Conservation (phyloP, 2,113 vertebrate species). For the Ia io region DNA sequence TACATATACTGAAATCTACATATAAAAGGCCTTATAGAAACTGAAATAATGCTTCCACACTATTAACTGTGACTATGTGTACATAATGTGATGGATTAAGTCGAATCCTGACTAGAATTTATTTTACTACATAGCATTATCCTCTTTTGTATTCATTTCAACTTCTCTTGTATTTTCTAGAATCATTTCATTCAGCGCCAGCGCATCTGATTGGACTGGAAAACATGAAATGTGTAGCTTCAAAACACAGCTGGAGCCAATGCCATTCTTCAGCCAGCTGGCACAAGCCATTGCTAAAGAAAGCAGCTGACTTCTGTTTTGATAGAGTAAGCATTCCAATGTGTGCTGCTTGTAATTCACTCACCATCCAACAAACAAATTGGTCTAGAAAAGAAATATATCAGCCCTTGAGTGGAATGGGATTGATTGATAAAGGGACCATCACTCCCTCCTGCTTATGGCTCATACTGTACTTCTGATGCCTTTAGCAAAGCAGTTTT, state of each 20-base stretch:
- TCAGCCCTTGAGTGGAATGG: slow-evolving; percentile 10
- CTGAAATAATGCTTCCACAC: neutral
- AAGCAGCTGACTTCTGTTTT: slow-evolving; percentile 74
- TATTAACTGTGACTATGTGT: slow-evolving; percentile 18
- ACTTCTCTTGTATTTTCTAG: slow-evolving; percentile 20
- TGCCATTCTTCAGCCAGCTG: slow-evolving; percentile 61
- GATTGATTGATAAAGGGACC: slow-evolving; percentile 26
- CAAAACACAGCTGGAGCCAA: slow-evolving; percentile 74
- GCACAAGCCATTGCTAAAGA: slow-evolving; percentile 39
- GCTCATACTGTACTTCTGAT: neutral
- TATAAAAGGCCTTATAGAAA: neutral
- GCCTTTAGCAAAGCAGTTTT: neutral
- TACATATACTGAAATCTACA: neutral
- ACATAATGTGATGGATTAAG: slow-evolving; percentile 26
- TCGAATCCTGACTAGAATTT: neutral
- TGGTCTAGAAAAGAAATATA: slow-evolving; percentile 60
- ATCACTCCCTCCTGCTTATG: neutral
- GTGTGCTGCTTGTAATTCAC: slow-evolving; percentile 60
- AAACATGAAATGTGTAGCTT: slow-evolving; percentile 56
- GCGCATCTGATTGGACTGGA: slow-evolving; percentile 65
- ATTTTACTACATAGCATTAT: slow-evolving; percentile 56
- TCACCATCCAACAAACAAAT: slow-evolving; percentile 68
- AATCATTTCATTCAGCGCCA: slow-evolving; percentile 46
- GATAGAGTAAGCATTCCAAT: slow-evolving; percentile 64
- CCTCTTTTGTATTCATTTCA: slow-evolving; percentile 59